A percentile compares a stretch with the other conserved stretches of the same genome.
These are phyloP conservation scores for Lacerta viridis DNA, from an alignment of 2,797 vertebrate species.

Conservation along the genomic window DNA sequence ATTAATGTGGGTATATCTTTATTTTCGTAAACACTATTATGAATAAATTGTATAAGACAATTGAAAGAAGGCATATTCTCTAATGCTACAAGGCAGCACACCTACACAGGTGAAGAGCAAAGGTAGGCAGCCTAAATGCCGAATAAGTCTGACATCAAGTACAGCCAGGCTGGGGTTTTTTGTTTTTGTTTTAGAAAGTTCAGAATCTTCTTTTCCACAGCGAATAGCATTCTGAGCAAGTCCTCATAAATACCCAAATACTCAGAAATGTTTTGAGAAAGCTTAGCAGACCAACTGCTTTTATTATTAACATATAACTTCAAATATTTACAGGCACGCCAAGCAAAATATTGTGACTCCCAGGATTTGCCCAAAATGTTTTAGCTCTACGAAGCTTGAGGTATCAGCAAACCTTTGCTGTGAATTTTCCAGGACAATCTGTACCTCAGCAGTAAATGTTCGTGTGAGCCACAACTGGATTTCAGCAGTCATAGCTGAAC, in stretches of 20 bases:
- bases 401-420: background rate
- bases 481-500: background rate
- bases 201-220: background rate
- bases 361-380: background rate
- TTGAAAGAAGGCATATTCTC: conserved; percentile 62
- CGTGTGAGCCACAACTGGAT: background rate
- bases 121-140: background rate
- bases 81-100: conserved; percentile 59
- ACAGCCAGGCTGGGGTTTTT: background rate
- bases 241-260: too few relatives aligned
- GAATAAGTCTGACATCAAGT: background rate
- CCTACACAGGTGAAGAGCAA: conserved; percentile 16
- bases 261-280: background rate
- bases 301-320: conserved; percentile 1
- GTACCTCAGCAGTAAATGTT: background rate
- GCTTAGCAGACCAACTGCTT: background rate
- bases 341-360: background rate
- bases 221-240: background rate
- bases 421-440: background rate
- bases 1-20: conserved; percentile 51
- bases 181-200: background rate
- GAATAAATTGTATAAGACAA: conserved; percentile 27
- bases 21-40: conserved; percentile 16
- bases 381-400: background rate
- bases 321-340: background rate